phyloP scores from a whole-genome alignment of 2,797 vertebrate genomes.

The Rhincodon typus region DNA sequence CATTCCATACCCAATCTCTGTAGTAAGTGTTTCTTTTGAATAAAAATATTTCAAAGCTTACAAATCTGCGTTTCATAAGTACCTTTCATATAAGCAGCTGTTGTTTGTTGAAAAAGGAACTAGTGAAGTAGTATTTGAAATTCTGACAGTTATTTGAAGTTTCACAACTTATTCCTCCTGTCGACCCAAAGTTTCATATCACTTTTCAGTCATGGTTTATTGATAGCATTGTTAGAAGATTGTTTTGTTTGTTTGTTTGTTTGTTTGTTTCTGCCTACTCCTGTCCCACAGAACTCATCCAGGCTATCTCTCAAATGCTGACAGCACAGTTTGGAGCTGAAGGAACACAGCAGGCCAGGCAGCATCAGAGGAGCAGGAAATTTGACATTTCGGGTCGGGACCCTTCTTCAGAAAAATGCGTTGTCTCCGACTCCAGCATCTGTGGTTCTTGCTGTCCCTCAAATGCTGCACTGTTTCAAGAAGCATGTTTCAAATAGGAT shows the following conservation, averaged over 20 bases:
- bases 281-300: too few species aligned
- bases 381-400: too few species aligned
- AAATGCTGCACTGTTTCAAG: not conserved
- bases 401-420: too few species aligned
- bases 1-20: not conserved
- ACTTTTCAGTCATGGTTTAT: not conserved
- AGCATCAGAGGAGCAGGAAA: too few species aligned
- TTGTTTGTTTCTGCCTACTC: too few species aligned
- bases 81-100: not conserved
- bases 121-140: not conserved
- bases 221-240: not conserved
- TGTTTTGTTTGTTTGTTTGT: too few species aligned
- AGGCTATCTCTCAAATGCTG: too few species aligned
- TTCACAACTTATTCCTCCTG: not conserved
- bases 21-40: not conserved
- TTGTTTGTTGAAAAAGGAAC: not conserved
- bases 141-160: not conserved
- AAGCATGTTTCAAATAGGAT: not conserved
- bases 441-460: too few species aligned
- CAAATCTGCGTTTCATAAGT: not conserved
- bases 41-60: not conserved
- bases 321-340: too few species aligned
- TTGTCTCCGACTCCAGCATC: too few species aligned
- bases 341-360: too few species aligned
- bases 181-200: not conserved